A percentile compares a stretch with the other conserved stretches of the same genome.
phyloP scores from a whole-genome alignment of 2,113 vertebrate species.

The Oceanites oceanicus region DNA sequence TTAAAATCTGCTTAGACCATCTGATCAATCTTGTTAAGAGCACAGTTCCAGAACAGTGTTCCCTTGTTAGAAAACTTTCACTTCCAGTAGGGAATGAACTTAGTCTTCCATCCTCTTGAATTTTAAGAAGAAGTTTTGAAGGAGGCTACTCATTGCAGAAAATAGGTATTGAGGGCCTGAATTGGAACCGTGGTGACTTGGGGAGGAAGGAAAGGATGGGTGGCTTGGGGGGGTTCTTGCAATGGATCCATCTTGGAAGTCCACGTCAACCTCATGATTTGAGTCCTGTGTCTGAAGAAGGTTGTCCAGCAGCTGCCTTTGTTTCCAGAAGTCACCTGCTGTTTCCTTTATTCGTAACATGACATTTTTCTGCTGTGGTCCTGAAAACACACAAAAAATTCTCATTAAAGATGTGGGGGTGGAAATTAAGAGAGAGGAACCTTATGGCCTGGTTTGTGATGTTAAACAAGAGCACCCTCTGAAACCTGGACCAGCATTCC shows the following conservation, averaged over 20 bases:
- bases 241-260: neutral
- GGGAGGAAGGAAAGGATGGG: neutral
- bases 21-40: constrained; percentile 46
- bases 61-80: constrained; percentile 30
- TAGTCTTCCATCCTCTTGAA: neutral
- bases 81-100: neutral
- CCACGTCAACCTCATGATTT: neutral
- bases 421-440: neutral
- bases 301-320: neutral
- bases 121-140: neutral
- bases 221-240: neutral
- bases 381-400: neutral
- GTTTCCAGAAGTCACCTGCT: neutral
- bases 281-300: neutral
- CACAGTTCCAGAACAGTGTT: constrained; percentile 37
- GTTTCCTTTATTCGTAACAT: accelerated
- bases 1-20: constrained; percentile 53
- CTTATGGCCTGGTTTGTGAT: neutral
- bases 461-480: neutral
- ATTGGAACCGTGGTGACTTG: neutral
- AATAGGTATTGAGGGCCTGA: neutral
- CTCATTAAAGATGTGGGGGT: neutral
- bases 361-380: neutral
- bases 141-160: neutral
- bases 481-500: neutral